Evolutionary conservation across 2,797 vertebrate genomes (phyloP).

Genomic region (Lerista edwardsae): DNA sequence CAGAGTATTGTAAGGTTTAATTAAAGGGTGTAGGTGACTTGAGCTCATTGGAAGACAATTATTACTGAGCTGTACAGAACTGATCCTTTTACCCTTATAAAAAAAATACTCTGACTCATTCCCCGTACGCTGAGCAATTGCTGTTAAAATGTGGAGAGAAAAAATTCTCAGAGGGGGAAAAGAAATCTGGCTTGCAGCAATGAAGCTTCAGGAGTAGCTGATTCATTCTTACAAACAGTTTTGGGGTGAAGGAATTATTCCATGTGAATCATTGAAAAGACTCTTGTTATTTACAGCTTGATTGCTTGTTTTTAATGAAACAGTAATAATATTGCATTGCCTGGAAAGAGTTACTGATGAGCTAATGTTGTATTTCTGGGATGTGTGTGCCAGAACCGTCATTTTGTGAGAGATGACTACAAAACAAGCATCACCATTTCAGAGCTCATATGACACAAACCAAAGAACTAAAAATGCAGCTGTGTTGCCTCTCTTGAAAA

Average conservation of each 20-base stretch:
- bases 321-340: conserved; percentile 60
- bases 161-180: not conserved
- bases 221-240: conserved; percentile 32
- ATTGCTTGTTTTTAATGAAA: conserved; percentile 59
- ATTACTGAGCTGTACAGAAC: conserved; percentile 11
- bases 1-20: not conserved
- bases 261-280: conserved; percentile 29
- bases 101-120: conserved; percentile 49
- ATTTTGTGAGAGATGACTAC: conserved; percentile 54
- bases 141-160: not conserved
- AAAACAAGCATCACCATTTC: conserved; percentile 49
- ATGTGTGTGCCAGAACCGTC: conserved; percentile 54
- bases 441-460: conserved; percentile 4
- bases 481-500: conserved; percentile 33
- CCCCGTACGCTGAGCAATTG: conserved; percentile 5
- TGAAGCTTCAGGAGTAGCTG: not conserved
- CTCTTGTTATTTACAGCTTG: conserved; percentile 47
- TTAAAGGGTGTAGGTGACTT: not conserved
- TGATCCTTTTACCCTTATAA: conserved; percentile 24
- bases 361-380: conserved; percentile 63
- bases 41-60: conserved; percentile 18
- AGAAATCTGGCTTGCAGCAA: conserved; percentile 26
- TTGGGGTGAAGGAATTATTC: conserved; percentile 6
- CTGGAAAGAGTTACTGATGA: conserved; percentile 63
- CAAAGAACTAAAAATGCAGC: conserved; percentile 8